Percentiles rank a stretch among this genome's conserved stretches.
Evolutionary conservation across 1,140 invertebrate genomes (phyloP).

Genomic region (Drepana arcuata): DNA sequence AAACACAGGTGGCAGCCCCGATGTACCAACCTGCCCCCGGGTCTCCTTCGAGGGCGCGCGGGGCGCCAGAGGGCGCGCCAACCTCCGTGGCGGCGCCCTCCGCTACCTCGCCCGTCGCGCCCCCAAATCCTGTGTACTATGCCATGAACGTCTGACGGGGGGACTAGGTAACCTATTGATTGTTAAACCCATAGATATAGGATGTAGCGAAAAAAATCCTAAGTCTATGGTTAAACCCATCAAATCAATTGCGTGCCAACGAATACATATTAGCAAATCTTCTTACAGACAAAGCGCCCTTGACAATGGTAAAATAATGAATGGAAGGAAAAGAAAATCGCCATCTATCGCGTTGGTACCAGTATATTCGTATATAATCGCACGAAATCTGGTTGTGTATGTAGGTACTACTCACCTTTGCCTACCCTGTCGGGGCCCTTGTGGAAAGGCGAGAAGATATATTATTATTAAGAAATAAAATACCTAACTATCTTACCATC

Average conservation of each 20-base stretch:
- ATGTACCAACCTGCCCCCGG: conserved; percentile 63
- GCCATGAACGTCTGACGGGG: conserved; percentile 76
- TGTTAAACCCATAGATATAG: neutral
- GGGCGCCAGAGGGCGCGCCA: conserved; percentile 54
- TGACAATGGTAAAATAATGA: neutral
- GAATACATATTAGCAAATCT: neutral
- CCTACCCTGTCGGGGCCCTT: no score
- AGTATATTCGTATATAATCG: no score
- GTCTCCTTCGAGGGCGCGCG: conserved; percentile 46
- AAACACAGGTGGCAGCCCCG: conserved; percentile 51
- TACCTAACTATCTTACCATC: no score
- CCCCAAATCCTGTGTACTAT: conserved; percentile 72
- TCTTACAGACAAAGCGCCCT: neutral
- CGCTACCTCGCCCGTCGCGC: conserved; percentile 51
- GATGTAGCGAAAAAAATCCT: no score
- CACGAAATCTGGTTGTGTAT: no score
- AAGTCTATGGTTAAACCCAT: neutral
- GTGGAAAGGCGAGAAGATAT: no score
- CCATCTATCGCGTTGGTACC: neutral
- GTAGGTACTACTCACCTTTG: no score
- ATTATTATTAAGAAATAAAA: no score
- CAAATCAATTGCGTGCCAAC: neutral
- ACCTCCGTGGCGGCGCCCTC: conserved; percentile 28
- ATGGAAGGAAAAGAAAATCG: neutral
- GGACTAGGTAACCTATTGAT: conserved; percentile 51